Base-by-base conservation (phyloP, 30 jellyfish, hydroid and myxozoan genomes). In the Pelagia noctiluca region DNA sequence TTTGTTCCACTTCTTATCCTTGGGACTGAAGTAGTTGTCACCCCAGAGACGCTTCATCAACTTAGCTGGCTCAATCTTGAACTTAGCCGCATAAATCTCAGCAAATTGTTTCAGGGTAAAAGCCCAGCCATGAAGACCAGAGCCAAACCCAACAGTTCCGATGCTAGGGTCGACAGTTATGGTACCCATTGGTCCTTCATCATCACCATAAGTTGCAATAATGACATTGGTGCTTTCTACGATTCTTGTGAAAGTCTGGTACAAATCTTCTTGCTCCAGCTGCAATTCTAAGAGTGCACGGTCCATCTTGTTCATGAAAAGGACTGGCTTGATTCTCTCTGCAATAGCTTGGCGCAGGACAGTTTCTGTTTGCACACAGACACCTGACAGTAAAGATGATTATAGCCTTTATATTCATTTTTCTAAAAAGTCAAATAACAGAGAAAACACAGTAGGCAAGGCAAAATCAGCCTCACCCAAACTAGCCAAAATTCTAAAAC, bases 81-180 rank as follows among this genome's bases (percentile, higher is more conserved):
- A 94, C 76, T 94, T 94, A 30, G 96, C 54, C 0, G 98, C 98
- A 90, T 96, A 90, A 33, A 90, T 89, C 68, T 83, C 97, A 31
- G 99, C 97, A 91, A 96, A 89, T 72, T 90, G 97, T 52, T 90
- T 87, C 65, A 96, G 89, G 5, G 98, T 78, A 89, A 96, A 96
- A 23, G 99, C 99, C 98, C 98, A 96, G 3, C 99, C 99, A 76
- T 89, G 97, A 62, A 96, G 94, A 47, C 99, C 99, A 33, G 99
- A 96, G 13, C 99, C 99, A 90, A 96, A 96, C 1, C 99, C 99
- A 30, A 96, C 98, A 16, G 98, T 96, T 26, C 99, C 99, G 12
- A 60, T 67, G 36, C 96, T 64, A 0, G 99, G 98, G 67, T 96
- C 98, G 60, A 96, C 99, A 92, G 83, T 63, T 32, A 95, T 89